These are phyloP conservation scores for Cynodonichthys magdalenae DNA, from an alignment of 2,797 vertebrate genomes.

Conservation along the genomic window DNA sequence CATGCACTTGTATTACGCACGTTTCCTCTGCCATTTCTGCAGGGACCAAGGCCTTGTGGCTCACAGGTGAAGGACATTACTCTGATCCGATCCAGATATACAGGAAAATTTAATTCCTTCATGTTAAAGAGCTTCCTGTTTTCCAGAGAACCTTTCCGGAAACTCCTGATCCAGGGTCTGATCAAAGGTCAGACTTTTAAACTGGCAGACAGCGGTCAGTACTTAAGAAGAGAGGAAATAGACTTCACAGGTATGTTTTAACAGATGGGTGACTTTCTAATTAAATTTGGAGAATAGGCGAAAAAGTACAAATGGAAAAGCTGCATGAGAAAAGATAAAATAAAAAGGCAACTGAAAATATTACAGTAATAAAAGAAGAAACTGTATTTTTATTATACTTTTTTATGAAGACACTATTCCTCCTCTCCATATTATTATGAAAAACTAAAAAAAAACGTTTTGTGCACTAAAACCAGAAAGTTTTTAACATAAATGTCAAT, in stretches of 20 bases:
- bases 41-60: constrained; percentile 86
- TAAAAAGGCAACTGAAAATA: no score
- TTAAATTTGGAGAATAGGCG: no score
- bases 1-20: constrained; percentile 97
- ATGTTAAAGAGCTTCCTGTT: constrained; percentile 6
- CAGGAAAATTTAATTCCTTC: not conserved
- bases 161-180: constrained; percentile 95
- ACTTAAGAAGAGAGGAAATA: constrained; percentile 89
- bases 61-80: constrained; percentile 80
- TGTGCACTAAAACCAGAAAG: no score
- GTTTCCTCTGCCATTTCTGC: constrained; percentile 96
- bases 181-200: constrained; percentile 95
- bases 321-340: no score
- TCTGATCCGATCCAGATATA: not conserved
- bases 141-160: constrained; percentile 92
- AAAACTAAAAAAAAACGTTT: no score
- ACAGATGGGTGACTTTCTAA: not conserved
- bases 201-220: constrained; percentile 84
- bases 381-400: no score
- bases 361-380: no score
- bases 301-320: no score
- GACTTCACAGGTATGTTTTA: constrained; percentile 88
- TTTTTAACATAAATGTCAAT: no score
- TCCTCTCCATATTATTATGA: no score
- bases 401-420: no score